A percentile compares a stretch with the other conserved stretches of the same genome.
Conservation (phyloP, 2,888 invertebrate genomes). For the Formica aserva region DNA sequence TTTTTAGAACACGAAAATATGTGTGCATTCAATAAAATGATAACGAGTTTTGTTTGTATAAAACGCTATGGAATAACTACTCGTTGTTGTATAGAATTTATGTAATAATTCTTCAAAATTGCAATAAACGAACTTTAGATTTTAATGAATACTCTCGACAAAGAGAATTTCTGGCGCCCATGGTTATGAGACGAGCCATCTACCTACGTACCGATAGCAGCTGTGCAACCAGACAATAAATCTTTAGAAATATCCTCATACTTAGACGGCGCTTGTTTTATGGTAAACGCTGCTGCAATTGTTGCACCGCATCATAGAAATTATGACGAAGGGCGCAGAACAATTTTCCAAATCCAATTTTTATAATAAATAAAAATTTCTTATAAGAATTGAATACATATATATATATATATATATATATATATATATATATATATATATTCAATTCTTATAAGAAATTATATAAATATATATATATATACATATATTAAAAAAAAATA, state of each 20-base stretch:
- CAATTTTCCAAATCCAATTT: background rate
- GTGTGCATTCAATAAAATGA: background rate
- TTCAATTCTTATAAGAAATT: background rate
- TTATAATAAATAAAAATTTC: background rate
- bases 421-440: too few species aligned
- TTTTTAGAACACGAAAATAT: background rate
- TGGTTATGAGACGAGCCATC: background rate
- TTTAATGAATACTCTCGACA: background rate
- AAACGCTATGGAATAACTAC: background rate
- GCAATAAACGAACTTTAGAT: slow-evolving; percentile 16
- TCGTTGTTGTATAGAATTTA: slow-evolving; percentile 21
- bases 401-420: background rate
- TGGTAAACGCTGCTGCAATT: background rate
- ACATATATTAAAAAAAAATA: too few species aligned
- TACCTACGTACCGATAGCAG: slow-evolving; percentile 28
- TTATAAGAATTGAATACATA: background rate
- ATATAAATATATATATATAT: too few species aligned
- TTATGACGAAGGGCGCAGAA: background rate
- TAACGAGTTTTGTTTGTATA: background rate
- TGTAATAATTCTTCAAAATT: slow-evolving; percentile 28
- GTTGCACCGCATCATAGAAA: slow-evolving; percentile 6
- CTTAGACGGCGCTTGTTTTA: slow-evolving; percentile 30
- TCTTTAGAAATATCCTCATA: slow-evolving; percentile 44
- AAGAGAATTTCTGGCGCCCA: slow-evolving; percentile 9
- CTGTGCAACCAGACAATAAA: slow-evolving; percentile 54